Conservation (phyloP, 2,113 vertebrate species). For the Procapra przewalskii region DNA sequence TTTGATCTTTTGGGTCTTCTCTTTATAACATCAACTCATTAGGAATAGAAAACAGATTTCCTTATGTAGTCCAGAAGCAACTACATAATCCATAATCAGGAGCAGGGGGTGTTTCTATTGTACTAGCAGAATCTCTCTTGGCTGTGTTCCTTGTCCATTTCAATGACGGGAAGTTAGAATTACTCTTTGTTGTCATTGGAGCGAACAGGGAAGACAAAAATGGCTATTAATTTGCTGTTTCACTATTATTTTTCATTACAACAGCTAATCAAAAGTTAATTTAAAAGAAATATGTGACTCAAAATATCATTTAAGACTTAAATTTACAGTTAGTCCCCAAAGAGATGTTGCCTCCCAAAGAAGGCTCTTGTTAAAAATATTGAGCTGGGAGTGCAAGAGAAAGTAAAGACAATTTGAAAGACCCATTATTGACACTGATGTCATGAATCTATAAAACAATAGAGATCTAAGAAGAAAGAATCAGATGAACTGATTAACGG, state of each 20-base stretch:
- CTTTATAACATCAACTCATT: not conserved
- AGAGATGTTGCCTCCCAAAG: not conserved
- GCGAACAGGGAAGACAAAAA: not conserved
- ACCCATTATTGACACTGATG: not conserved
- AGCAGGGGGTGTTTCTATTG: accelerated
- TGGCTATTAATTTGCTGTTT: not conserved
- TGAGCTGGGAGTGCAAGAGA: not conserved
- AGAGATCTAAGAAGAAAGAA: conserved; percentile 1
- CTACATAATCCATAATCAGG: not conserved
- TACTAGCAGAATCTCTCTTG: not conserved
- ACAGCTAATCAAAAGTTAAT: not conserved
- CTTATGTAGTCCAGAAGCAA: not conserved
- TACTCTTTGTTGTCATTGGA: not conserved
- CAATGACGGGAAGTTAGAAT: not conserved
- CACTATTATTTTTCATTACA: not conserved
- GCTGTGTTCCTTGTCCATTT: not conserved
- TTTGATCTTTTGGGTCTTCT: not conserved
- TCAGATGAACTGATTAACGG: conserved; percentile 50
- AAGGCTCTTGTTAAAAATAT: not conserved
- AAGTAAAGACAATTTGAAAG: not conserved
- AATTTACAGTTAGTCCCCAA: not conserved
- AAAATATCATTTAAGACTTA: not conserved
- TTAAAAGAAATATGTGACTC: not conserved
- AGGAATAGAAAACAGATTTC: not conserved
- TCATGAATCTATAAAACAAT: not conserved